Base-by-base conservation (phyloP, 2,113 vertebrate genomes). In the Oryzias curvinotus region DNA sequence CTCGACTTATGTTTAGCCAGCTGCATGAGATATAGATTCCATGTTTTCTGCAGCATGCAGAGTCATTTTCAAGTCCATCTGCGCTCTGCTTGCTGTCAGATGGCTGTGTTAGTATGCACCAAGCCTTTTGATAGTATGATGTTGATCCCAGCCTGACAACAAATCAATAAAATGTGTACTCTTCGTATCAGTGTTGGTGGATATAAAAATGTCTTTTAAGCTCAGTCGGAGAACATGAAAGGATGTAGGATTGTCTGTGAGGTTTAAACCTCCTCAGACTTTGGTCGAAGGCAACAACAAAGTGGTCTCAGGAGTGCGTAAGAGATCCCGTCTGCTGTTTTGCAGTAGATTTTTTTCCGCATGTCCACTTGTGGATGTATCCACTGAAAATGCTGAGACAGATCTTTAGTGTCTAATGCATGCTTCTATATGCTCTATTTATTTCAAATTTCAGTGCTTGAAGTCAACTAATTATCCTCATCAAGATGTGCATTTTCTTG, bases 151-250 rank as follows among this genome's bases (percentile, higher is more conserved):
- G 75, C 16, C 66, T 84, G 86, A 86, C 80, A 83, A 78, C 52
- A 86, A 89, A 88, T 91, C 88, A 73, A 89, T 90, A 68, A 76
- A 84, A 69, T 77, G 62, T 80, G 83, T 85, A 83, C 69, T 73
- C 72, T 59, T 42, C 46, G 82, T 68, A 65, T 81, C 74, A 30
- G 46, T 68, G 77, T 77, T 71, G 51, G 61, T 68, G 73, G 76
- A 85, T 73, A 64, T 65, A 57, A 41, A 70, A 74, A 59, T 62
- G 65, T 83, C 73, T 85, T 85, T 75, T 75, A 70, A 85, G 85
- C 61, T 63, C 54, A 50, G 77, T 75, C 64, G 82, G 56, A 68
- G 62, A 68, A 78, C 75, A 85, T 80, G 66, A 87, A 87, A 84
- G 68, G 15, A 59, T 77, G 74, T 82, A 77, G 64, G 36, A 52